Base-by-base conservation (phyloP, 1,140 invertebrate genomes). In the Drosophila willistoni region DNA sequence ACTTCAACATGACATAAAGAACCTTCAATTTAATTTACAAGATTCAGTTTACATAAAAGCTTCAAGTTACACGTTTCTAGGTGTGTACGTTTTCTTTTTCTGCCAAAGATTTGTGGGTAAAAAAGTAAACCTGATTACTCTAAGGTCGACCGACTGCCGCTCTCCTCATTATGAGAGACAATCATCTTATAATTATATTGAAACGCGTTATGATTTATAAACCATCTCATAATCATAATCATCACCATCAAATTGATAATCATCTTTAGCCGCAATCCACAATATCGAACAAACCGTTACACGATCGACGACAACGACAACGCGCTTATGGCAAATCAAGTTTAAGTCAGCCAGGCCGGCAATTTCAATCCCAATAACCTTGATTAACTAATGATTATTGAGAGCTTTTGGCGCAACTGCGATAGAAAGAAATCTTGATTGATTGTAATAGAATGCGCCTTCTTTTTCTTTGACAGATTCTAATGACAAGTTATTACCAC, bases 1-100 rank as follows among this genome's bases (percentile, higher is more conserved):
- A 81, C 60, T 54, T 65, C 68, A 71, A 71, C 75, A 78, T 63
- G 65, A 71, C 70, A 70, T 51, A 66, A 34, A 66, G 25, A 36
- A 72, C 71, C 81, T 59, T 77, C 68, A 77, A 68, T 73, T 73
- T 80, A 77, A 71, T 84, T 84, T 84, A 80, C 73, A 73, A 79
- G 67, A 72, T 55, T 71, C 69, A 68, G 64, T 19, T 68, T 65
- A 70, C 73, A 64, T 63, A 42, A 69, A 72, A 33, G 59, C 65
- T 41, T 56, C 54, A 55, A 3, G 42, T 47, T 63, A 51, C 44
- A 22, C 17, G 17, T 41, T 47, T 29, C 29, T 41, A 13, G 22
- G 1, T 4, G 7, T 41, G 25, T 4, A 25, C 25, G 25, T 29
- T 29, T 29, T 29, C 29, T 29, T 29, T 29, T 29, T 29, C 22